Evolutionary conservation across 2,888 invertebrate species (phyloP).

Genomic region (Coenonympha glycerion): DNA sequence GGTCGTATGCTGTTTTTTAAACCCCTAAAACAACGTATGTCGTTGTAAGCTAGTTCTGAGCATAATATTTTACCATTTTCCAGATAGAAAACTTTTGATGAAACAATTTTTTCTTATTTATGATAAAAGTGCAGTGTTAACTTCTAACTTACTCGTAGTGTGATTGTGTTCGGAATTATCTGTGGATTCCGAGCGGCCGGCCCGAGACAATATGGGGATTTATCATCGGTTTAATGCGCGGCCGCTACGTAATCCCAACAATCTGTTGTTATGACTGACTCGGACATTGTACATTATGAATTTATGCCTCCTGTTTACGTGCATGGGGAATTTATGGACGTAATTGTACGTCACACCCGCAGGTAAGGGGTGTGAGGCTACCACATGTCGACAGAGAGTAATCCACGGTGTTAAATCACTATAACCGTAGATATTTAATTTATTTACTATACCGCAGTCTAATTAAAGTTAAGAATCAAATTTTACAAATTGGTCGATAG

Average conservation of each 20-base stretch:
- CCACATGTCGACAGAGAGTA: not conserved
- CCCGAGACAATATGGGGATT: slow-evolving; percentile 36
- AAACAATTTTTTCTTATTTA: no score
- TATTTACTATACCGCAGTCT: no score
- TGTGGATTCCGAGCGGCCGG: slow-evolving; percentile 38
- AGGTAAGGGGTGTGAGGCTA: slow-evolving; percentile 4
- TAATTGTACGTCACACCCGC: slow-evolving; percentile 1
- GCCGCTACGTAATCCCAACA: slow-evolving; percentile 34
- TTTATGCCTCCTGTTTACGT: slow-evolving; percentile 26
- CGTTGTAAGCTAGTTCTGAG: no score
- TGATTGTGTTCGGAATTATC: slow-evolving; percentile 35
- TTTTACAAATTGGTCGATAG: no score
- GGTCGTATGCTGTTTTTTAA: no score
- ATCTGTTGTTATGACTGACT: slow-evolving; percentile 37
- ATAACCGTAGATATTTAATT: not conserved
- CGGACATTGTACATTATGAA: slow-evolving; percentile 30
- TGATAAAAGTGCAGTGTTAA: no score
- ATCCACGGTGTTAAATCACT: not conserved
- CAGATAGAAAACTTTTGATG: no score
- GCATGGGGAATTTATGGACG: slow-evolving; percentile 13
- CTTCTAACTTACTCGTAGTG: no score
- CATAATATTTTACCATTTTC: no score
- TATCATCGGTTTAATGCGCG: slow-evolving; percentile 36
- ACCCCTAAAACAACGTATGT: no score
- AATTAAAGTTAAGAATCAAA: not conserved